Percentiles rank a stretch among this genome's conserved stretches.
Conservation (phyloP, 1,140 invertebrate species). For the Ooceraea biroi region DNA sequence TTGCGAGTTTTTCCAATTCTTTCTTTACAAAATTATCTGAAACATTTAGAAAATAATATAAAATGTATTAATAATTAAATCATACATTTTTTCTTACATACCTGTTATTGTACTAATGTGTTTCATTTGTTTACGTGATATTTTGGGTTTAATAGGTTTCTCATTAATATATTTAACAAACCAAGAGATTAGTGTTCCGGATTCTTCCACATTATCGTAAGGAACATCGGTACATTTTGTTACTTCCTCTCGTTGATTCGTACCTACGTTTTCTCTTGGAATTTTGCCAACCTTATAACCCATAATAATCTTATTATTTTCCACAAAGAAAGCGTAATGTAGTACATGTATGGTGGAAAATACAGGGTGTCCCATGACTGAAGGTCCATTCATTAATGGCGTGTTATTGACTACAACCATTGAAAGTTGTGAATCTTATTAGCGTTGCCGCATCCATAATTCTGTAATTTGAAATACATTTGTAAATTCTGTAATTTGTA, state of each 20-base stretch:
- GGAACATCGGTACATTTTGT: not conserved
- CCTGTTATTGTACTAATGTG: slow-evolving; percentile 1
- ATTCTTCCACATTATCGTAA: not conserved
- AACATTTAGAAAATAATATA: slow-evolving; percentile 48
- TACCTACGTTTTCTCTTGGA: not conserved
- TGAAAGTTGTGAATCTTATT: too few species aligned
- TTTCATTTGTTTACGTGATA: not conserved
- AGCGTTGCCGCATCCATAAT: too few species aligned
- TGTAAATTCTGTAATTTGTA: too few species aligned
- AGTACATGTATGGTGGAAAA: too few species aligned
- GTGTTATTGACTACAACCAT: too few species aligned
- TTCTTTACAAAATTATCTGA: slow-evolving; percentile 74
- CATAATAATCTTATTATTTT: not conserved
- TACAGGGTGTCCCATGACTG: too few species aligned
- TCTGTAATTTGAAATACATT: too few species aligned
- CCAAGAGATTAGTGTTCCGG: not conserved
- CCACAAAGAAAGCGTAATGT: too few species aligned
- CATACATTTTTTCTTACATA: slow-evolving; percentile 5
- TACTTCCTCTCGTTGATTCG: not conserved
- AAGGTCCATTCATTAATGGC: too few species aligned
- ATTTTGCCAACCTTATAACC: not conserved
- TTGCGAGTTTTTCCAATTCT: slow-evolving; percentile 71
- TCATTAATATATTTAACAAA: slow-evolving; percentile 8
- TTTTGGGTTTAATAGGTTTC: not conserved
- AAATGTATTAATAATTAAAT: too few species aligned